phyloP scores from a whole-genome alignment of 1,140 invertebrate genomes.

The Ceratina calcarata region DNA sequence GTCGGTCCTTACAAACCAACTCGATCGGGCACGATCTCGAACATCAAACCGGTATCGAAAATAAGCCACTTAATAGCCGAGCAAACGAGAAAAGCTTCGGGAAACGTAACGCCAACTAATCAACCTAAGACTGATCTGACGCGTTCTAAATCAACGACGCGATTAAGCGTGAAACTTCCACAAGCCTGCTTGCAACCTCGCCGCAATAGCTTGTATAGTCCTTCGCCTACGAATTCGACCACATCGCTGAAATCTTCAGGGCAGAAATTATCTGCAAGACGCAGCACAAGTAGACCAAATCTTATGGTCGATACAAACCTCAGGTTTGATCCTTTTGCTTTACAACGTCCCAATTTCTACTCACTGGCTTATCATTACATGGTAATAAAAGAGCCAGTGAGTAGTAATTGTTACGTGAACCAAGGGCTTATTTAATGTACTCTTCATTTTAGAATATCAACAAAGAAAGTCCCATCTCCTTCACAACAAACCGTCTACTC shows the following conservation, averaged over 20 bases:
- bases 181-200: neutral
- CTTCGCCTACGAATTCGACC: constrained; percentile 9
- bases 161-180: neutral
- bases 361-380: no score
- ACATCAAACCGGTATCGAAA: neutral
- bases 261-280: neutral
- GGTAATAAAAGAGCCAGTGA: no score
- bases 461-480: neutral
- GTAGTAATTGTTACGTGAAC: no score
- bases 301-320: neutral
- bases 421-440: neutral
- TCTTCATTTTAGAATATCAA: constrained; percentile 6
- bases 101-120: neutral
- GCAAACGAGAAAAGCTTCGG: neutral
- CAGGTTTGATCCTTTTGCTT: neutral
- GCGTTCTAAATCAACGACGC: neutral
- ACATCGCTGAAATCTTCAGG: neutral
- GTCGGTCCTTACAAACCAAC: neutral
- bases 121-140: neutral
- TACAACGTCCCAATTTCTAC: neutral
- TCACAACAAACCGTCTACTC: neutral
- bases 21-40: neutral
- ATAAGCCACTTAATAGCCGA: neutral
- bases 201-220: constrained; percentile 14
- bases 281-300: neutral